phyloP scores from a whole-genome alignment of 2,113 vertebrate genomes.

The Dipodomys stephensi region DNA sequence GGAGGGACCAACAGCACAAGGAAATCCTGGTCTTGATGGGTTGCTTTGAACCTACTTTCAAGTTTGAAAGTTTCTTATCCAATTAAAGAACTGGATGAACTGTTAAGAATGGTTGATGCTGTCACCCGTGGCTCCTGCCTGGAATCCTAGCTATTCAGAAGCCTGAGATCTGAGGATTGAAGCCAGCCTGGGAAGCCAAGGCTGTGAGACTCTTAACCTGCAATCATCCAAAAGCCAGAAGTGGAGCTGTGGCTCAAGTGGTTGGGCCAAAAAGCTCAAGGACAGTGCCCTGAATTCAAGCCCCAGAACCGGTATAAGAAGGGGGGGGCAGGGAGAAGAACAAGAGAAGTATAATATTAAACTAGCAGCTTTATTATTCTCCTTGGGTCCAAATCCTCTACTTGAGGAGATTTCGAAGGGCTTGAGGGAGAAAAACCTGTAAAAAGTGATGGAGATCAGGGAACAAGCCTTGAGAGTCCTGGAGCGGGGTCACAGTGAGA shows the following conservation, averaged over 20 bases:
- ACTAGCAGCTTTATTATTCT: constrained; percentile 75
- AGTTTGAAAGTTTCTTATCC: not conserved
- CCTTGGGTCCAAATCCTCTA: constrained; percentile 1
- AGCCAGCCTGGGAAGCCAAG: too few species aligned
- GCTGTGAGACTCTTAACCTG: too few species aligned
- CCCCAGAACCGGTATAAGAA: not conserved
- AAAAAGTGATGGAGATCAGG: constrained; percentile 93
- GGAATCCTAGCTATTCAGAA: too few species aligned
- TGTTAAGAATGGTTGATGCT: too few species aligned
- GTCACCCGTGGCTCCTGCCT: too few species aligned
- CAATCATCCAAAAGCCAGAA: too few species aligned
- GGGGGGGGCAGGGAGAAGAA: not conserved
- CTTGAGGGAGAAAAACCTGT: constrained; percentile 89
- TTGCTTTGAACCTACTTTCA: not conserved
- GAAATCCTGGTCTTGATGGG: not conserved
- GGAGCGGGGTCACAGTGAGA: constrained; percentile 84
- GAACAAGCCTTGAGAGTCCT: constrained; percentile 84
- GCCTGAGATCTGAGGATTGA: too few species aligned
- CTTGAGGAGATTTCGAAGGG: constrained; percentile 71
- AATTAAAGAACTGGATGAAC: too few species aligned
- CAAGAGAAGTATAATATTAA: not conserved
- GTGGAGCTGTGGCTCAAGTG: too few species aligned
- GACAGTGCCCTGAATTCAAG: not conserved
- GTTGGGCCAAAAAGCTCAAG: too few species aligned
- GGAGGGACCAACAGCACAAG: not conserved